Evolutionary conservation across 1,140 invertebrate species (phyloP), one percentile per base, ranked within the genome.

Genomic region (Acyrthosiphon pisum): DNA sequence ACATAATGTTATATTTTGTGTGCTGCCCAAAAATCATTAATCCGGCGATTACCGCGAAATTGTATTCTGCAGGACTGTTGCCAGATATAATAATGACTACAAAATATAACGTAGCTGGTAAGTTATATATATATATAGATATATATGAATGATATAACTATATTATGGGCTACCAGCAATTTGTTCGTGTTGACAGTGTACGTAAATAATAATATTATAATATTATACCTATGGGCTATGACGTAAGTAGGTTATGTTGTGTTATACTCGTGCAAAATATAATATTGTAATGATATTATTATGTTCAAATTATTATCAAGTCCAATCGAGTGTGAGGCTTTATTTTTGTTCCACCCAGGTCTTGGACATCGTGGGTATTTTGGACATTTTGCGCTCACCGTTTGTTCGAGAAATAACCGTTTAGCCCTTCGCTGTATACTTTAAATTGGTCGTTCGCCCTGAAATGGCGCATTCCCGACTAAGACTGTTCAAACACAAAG

Each of bases 391-490:
- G 53, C 22, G 48, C 26, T 23, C 48, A 26, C n/a, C n/a, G n/a
- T 53, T 89, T 23, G 87, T 53, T 50, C 48, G 6, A 50, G 48
- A 46, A 53, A 89, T 89, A 89, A 89, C 48, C 48, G 50, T 89
- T 89, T 89, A 50, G 87, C 9, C 35, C 48, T 35, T 56, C 41
- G 22, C 35, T 14, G 35, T 14, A 41, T 41, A 89, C 87, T 89
- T 89, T 89, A 53, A 89, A 89, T 53, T 35, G 87, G 87, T 53
- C 87, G 87, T 89, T 53, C 46, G 46, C 46, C 50, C 46, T 22
- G 50, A 89, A 89, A 89, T 53, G 22, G 48, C 35, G 35, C 35
- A 53, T 53, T 89, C 11, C 22, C 48, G 35, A n/a, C 87, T 53
- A 53, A 53, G 53, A 89, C n/a, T n/a, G 48, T 53, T 89, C 48